Conservation (phyloP, 2,888 invertebrate species). For the Leucozona laternaria region DNA sequence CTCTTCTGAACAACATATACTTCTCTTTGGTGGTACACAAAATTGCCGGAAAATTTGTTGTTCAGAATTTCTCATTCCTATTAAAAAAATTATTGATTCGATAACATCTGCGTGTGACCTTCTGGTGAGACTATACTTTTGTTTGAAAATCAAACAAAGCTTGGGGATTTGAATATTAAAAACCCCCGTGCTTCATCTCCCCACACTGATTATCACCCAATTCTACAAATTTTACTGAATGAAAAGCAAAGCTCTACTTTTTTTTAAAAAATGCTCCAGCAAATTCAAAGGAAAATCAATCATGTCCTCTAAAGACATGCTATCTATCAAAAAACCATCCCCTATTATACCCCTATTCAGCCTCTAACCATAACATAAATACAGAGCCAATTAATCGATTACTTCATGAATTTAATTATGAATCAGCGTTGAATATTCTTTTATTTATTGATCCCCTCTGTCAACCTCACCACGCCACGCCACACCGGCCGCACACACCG, state of each 20-base stretch:
- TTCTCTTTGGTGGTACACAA: no score
- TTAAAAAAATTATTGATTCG: no score
- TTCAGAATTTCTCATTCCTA: no score
- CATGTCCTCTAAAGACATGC: background rate
- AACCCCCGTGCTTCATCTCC: background rate
- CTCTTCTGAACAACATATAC: no score
- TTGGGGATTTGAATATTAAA: no score
- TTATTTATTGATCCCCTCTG: background rate
- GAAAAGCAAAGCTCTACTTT: background rate
- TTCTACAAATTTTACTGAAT: background rate
- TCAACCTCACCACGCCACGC: background rate
- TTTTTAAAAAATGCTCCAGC: background rate
- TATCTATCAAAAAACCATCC: background rate
- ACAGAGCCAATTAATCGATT: slow-evolving; percentile 39
- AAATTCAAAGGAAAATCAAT: background rate
- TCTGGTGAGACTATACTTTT: no score
- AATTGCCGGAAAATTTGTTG: no score
- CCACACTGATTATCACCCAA: no score
- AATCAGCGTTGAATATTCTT: slow-evolving; percentile 31
- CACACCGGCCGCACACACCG: background rate
- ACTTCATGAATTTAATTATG: slow-evolving; percentile 34
- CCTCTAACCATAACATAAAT: background rate
- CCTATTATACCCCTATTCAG: background rate
- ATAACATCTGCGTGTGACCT: no score
- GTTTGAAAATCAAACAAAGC: no score